Evolutionary conservation across 2,113 vertebrate genomes (phyloP).

Genomic region (Phyllopteryx taeniolatus): DNA sequence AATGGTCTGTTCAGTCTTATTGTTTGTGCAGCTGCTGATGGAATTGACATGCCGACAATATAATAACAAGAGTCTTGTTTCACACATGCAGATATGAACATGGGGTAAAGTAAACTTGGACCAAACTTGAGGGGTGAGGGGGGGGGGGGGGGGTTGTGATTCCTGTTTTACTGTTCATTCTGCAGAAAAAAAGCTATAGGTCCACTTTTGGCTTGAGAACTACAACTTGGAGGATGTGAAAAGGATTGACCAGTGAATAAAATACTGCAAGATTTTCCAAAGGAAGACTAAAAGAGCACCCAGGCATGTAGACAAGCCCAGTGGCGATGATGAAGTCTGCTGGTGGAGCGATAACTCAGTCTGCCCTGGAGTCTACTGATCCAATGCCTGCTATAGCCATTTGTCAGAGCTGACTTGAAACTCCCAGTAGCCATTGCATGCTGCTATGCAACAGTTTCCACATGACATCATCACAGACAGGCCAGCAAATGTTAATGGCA

Average conservation of each 20-base stretch:
- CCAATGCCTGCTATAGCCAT: constrained; percentile 59
- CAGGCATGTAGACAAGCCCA: constrained; percentile 53
- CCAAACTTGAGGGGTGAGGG: too few species aligned
- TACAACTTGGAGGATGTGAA: constrained; percentile 18
- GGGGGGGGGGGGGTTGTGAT: too few species aligned
- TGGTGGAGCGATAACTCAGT: constrained; percentile 64
- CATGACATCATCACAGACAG: constrained; percentile 56
- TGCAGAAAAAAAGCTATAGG: not conserved
- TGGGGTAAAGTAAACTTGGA: too few species aligned
- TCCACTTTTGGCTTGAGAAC: constrained; percentile 27
- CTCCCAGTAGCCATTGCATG: constrained; percentile 56
- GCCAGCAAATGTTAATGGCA: constrained; percentile 37
- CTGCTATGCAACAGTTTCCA: constrained; percentile 50
- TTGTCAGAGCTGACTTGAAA: constrained; percentile 67
- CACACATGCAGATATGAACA: too few species aligned
- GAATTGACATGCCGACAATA: too few species aligned
- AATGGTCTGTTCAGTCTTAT: too few species aligned
- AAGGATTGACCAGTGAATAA: constrained; percentile 19
- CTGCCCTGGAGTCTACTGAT: constrained; percentile 60
- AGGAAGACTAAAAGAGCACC: constrained; percentile 23
- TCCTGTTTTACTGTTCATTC: not conserved
- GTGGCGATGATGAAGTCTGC: constrained; percentile 62
- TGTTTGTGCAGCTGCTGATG: too few species aligned
- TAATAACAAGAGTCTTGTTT: too few species aligned
- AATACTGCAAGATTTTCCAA: constrained; percentile 20